Percentiles rank a stretch among this genome's conserved stretches.
Evolutionary conservation across 1,140 invertebrate genomes (phyloP).

Genomic region (Zaprionus ornatus): DNA sequence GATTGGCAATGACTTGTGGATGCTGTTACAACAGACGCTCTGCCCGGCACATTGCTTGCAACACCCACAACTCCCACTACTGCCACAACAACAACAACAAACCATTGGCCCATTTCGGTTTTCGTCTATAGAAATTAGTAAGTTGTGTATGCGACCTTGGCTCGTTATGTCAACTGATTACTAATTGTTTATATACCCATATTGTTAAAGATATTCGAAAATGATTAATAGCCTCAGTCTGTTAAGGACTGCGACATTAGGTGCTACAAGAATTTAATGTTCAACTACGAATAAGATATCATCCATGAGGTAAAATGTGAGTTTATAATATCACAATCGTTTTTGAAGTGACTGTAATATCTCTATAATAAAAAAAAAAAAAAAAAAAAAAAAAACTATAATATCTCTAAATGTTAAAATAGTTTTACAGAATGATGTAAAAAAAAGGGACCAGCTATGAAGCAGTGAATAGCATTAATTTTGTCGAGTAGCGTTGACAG

Average conservation of each 20-base stretch:
- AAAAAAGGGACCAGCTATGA: too few species aligned
- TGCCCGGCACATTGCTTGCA: background rate
- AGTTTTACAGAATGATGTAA: too few species aligned
- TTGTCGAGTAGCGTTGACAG: too few species aligned
- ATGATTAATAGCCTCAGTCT: slow-evolving; percentile 17
- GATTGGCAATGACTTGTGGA: slow-evolving; percentile 63
- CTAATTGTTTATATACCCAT: slow-evolving; percentile 29
- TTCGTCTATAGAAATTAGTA: slow-evolving; percentile 39
- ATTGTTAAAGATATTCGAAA: slow-evolving; percentile 17
- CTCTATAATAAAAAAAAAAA: too few species aligned
- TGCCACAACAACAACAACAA: slow-evolving; percentile 20
- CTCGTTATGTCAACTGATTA: slow-evolving; percentile 30
- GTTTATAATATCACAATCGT: too few species aligned
- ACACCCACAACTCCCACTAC: slow-evolving; percentile 4
- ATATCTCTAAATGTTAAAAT: too few species aligned
- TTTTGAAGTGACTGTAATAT: too few species aligned
- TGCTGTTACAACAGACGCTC: background rate
- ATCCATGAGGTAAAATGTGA: background rate
- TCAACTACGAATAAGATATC: background rate
- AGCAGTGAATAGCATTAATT: too few species aligned
- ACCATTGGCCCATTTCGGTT: slow-evolving; percentile 28
- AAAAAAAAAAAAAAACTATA: too few species aligned
- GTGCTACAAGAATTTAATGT: background rate
- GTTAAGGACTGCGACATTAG: background rate
- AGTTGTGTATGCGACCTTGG: slow-evolving; percentile 44